A percentile compares a stretch with the other conserved stretches of the same genome.
Conservation (phyloP, 2,888 invertebrate genomes). For the Lysandra bellargus region DNA sequence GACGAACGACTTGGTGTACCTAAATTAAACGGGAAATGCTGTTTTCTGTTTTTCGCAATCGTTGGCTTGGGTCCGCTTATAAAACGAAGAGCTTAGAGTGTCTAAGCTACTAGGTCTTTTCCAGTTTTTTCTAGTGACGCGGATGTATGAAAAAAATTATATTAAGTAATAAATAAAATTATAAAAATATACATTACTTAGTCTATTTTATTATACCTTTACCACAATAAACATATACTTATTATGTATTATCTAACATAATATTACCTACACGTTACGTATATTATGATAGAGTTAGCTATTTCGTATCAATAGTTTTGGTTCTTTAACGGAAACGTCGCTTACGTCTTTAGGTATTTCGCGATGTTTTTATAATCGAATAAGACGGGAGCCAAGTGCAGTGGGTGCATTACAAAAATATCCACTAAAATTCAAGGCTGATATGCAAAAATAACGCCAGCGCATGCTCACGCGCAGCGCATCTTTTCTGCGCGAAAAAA, state of each 20-base stretch:
- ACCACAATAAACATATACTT: too few species aligned
- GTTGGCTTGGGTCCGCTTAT: too few species aligned
- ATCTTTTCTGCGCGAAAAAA: slow-evolving; percentile 33
- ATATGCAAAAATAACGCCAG: slow-evolving; percentile 51
- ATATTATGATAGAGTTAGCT: too few species aligned
- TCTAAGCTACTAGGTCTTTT: neutral
- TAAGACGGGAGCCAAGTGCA: slow-evolving; percentile 51
- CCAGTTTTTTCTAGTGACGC: too few species aligned
- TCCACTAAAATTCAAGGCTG: slow-evolving; percentile 57
- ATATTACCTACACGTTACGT: too few species aligned
- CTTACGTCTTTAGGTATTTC: slow-evolving; percentile 24
- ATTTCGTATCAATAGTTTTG: too few species aligned
- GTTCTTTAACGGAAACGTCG: neutral
- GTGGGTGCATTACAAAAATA: slow-evolving; percentile 58
- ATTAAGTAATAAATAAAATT: too few species aligned
- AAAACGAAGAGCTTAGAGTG: too few species aligned
- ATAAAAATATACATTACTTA: too few species aligned
- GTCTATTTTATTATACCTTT: too few species aligned
- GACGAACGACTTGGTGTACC: neutral
- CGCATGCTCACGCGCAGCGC: slow-evolving; percentile 42
- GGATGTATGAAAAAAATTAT: too few species aligned
- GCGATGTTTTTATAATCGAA: slow-evolving; percentile 49
- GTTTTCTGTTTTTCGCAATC: slow-evolving; percentile 9
- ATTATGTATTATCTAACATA: too few species aligned
- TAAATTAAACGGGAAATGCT: neutral